Evolutionary conservation across 2,113 vertebrate genomes (phyloP), one percentile per base, ranked within the genome.

Genomic region (Hoplias malabaricus): DNA sequence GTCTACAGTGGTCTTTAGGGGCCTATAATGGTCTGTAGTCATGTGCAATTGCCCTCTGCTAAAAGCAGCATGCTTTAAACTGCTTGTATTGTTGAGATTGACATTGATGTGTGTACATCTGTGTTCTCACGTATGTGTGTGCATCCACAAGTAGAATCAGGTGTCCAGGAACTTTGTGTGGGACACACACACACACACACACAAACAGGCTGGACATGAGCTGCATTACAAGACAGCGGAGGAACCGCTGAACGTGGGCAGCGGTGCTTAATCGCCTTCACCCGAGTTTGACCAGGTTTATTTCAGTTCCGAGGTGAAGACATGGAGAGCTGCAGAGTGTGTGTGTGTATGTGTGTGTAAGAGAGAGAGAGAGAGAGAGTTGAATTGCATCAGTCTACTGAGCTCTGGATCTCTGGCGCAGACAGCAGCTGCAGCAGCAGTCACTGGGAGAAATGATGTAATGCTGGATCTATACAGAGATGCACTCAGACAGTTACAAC

Each of bases 171-270:
- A 53, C n/a, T 53, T 53, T 3, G 48, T 31, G 46, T 7, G 43
- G 0, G 61, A 4, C 56, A 6, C 10, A 3, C n/a, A 34, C n/a
- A 36, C 57, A 4, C 56, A 6, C 10, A 3, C n/a, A 34, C n/a
- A 36, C 57, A n/a, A n/a, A n/a, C 25, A 42, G 56, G n/a, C 54
- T 29, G 77, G 46, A 65, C n/a, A 57, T 63, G 76, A 78, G 68
- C 68, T 78, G 68, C 76, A 23, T 46, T 61, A 13, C 27, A 11
- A 25, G 23, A 33, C 27, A 3, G 27, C 12, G 4, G 67, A 4
- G 8, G 36, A 42, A 16, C 34, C 72, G 68, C 34, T 72, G 59
- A 42, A 34, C 59, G 69, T 46, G 68, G 57, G 56, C 40, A 68
- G 27, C 53, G 27, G 56, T 33, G 36, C 33, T 36, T 59, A 31